Evolutionary conservation across 2,888 invertebrate species (phyloP).

Genomic region (Sympetrum striolatum): DNA sequence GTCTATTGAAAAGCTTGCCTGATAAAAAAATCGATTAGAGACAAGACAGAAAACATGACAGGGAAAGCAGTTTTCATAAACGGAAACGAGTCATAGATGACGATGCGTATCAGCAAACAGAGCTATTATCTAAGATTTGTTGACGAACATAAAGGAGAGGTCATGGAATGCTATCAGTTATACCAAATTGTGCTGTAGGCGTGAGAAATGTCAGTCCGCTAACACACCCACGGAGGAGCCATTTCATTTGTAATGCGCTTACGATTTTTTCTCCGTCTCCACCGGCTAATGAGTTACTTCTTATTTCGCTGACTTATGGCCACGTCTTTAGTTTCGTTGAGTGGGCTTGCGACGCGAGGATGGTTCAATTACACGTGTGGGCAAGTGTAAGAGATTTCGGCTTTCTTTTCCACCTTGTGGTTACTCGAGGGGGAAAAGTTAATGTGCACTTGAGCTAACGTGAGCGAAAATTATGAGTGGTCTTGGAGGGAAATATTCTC

Average conservation of each 20-base stretch:
- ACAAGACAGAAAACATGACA: no score
- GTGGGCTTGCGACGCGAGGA: background rate
- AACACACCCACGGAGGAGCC: background rate
- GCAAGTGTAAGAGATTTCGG: background rate
- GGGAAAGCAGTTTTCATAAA: no score
- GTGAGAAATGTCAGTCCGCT: background rate
- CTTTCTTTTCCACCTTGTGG: background rate
- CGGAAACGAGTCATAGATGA: no score
- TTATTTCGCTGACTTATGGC: conserved; percentile 13
- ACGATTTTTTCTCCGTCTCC: background rate
- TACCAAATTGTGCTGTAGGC: background rate
- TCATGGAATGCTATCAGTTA: background rate
- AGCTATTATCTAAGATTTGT: background rate
- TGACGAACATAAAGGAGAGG: background rate
- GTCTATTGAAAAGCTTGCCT: no score
- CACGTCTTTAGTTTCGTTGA: background rate
- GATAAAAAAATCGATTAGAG: no score
- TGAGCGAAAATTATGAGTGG: background rate
- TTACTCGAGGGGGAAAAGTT: background rate
- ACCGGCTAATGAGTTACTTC: conserved; percentile 24
- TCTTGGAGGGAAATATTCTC: background rate
- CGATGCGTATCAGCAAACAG: background rate
- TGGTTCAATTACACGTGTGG: background rate
- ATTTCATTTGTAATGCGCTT: conserved; percentile 17
- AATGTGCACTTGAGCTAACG: background rate